Percentiles rank a stretch among this genome's conserved stretches.
These are phyloP conservation scores for Pandemis heparana DNA, from an alignment of 2,888 invertebrate genomes.

Conservation along the genomic window DNA sequence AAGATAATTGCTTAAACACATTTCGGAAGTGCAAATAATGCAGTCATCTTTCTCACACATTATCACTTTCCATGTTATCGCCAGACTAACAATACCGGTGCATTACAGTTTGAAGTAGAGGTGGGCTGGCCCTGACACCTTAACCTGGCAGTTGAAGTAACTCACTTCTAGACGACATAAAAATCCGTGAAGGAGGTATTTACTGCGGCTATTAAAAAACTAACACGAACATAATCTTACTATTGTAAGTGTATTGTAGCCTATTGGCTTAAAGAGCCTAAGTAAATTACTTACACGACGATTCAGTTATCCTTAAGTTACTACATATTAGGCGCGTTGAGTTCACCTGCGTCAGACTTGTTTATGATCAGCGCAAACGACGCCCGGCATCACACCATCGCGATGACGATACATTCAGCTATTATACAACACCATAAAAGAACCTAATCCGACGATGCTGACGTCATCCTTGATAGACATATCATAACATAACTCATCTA, in stretches of 20 bases:
- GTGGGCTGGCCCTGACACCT: conserved; percentile 9
- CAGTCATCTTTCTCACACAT: conserved; percentile 1
- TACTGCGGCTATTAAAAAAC: conserved; percentile 6
- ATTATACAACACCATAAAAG: conserved; percentile 20
- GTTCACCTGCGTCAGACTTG: conserved; percentile 57
- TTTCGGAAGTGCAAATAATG: conserved; percentile 13
- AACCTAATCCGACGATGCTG: conserved; percentile 27
- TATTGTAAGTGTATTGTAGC: too few relatives aligned
- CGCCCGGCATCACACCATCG: conserved; percentile 39
- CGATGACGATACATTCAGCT: conserved; percentile 7
- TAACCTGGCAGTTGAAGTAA: conserved; percentile 19
- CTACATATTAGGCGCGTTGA: conserved; percentile 57
- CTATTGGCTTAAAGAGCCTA: conserved; percentile 14
- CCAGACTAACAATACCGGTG: not conserved
- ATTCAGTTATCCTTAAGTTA: conserved; percentile 46
- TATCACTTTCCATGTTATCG: not conserved
- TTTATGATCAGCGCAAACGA: conserved; percentile 47
- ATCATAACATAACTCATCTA: conserved; percentile 14
- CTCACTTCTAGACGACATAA: conserved; percentile 8
- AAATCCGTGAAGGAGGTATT: conserved; percentile 16
- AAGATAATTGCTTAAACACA: conserved; percentile 27
- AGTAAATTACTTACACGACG: conserved; percentile 18
- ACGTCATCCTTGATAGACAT: conserved; percentile 15
- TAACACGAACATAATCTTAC: conserved; percentile 16
- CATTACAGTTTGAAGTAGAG: not conserved